These are phyloP conservation scores for Nyctereutes procyonoides DNA, from an alignment of 2,113 vertebrate species.

Conservation along the genomic window DNA sequence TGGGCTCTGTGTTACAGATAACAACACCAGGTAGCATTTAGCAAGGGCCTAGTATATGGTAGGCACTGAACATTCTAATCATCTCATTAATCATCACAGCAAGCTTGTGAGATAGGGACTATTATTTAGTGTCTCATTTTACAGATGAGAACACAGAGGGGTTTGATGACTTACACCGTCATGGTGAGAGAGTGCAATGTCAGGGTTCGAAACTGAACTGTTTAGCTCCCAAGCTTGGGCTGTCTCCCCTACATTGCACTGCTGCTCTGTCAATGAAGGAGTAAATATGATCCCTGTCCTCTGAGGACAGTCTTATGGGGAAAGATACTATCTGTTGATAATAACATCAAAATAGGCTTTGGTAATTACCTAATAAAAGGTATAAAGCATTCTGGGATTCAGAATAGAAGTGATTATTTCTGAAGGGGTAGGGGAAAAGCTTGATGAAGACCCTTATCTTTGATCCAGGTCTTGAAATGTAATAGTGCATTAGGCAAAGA, in stretches of 20 bases:
- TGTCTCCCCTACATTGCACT: background rate
- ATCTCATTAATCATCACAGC: background rate
- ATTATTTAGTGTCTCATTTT: background rate
- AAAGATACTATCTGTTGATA: background rate
- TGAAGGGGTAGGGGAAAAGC: background rate
- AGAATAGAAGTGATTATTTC: slow-evolving; percentile 19
- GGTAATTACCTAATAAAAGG: background rate
- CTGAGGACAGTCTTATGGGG: background rate
- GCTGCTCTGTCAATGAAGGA: background rate
- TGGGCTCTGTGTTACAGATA: background rate
- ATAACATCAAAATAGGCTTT: background rate
- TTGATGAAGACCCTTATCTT: background rate
- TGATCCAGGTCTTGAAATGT: background rate
- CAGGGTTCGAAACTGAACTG: background rate
- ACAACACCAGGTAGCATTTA: background rate
- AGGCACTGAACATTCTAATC: background rate
- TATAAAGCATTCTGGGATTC: background rate
- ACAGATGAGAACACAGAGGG: background rate
- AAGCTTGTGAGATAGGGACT: background rate
- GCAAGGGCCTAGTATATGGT: background rate
- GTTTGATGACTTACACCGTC: background rate
- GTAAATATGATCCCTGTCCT: background rate
- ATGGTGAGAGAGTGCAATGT: background rate
- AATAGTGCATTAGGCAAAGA: background rate
- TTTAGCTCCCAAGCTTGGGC: background rate